Percentiles rank a stretch among this genome's conserved stretches.
Conservation (phyloP, 2,888 invertebrate genomes). For the Baccha elongata region DNA sequence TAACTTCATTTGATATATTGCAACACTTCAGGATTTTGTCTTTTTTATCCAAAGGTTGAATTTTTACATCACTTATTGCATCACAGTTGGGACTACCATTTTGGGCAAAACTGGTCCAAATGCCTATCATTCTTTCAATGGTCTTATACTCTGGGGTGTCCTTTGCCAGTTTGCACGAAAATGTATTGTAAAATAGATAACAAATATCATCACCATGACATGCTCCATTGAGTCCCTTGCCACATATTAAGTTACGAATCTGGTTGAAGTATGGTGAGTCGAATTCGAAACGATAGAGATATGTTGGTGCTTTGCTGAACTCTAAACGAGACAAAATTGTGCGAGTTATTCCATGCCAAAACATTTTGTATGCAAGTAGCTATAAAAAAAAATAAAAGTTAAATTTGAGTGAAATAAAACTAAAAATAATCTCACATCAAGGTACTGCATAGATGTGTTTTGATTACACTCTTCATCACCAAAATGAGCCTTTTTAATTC, state of each 20-base stretch:
- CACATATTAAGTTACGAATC: conserved; percentile 78
- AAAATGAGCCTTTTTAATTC: conserved; percentile 76
- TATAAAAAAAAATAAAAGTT: conserved; percentile 59
- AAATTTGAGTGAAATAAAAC: background rate
- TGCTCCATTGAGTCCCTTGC: conserved; percentile 76
- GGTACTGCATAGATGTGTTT: conserved; percentile 75
- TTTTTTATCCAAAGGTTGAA: conserved; percentile 75
- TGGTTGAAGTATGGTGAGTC: conserved; percentile 81
- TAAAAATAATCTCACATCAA: conserved; percentile 72
- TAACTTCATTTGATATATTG: conserved; percentile 78
- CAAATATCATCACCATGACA: conserved; percentile 81
- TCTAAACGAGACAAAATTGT: conserved; percentile 76
- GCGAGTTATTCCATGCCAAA: conserved; percentile 80
- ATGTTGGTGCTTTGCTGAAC: conserved; percentile 77
- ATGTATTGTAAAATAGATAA: conserved; percentile 79
- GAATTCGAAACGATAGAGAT: conserved; percentile 80
- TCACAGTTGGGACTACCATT: conserved; percentile 79
- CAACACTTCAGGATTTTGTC: conserved; percentile 75
- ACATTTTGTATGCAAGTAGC: conserved; percentile 80
- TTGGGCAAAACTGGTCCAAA: conserved; percentile 80
- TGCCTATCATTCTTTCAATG: conserved; percentile 79
- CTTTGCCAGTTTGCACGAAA: conserved; percentile 74
- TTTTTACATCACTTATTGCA: conserved; percentile 75
- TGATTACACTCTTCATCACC: conserved; percentile 76
- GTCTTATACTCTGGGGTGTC: conserved; percentile 78